These are phyloP conservation scores for Philhelius pedissequus DNA, from an alignment of 2,888 invertebrate genomes.

Conservation along the genomic window DNA sequence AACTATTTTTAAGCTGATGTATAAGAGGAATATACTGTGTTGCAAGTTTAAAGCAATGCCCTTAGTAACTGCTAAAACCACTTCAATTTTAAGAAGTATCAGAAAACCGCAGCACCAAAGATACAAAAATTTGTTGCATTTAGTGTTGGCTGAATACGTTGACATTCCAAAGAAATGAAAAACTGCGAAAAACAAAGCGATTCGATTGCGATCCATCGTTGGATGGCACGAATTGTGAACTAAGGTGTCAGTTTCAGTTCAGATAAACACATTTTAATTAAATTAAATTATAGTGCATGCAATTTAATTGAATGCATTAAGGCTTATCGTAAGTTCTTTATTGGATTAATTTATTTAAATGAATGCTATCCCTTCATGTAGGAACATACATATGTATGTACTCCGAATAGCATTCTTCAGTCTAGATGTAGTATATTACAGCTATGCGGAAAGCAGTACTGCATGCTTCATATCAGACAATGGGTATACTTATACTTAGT, in stretches of 20 bases:
- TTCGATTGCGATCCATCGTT: conserved; percentile 37
- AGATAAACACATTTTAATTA: not conserved
- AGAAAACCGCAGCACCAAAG: not conserved
- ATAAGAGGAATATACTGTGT: not conserved
- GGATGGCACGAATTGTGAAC: not conserved
- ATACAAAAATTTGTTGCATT: not conserved
- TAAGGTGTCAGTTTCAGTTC: not conserved
- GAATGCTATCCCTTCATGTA: not conserved
- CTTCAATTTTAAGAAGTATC: not conserved
- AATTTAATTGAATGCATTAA: not conserved
- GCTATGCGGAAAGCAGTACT: too few relatives aligned
- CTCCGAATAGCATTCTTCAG: too few relatives aligned
- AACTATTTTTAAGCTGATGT: not conserved
- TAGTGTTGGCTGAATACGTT: not conserved
- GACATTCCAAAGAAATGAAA: conserved; percentile 27
- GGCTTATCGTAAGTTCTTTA: not conserved
- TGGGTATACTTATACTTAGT: too few relatives aligned
- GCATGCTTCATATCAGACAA: too few relatives aligned
- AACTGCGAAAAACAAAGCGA: not conserved
- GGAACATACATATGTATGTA: too few relatives aligned
- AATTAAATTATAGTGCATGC: not conserved
- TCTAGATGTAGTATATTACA: too few relatives aligned
- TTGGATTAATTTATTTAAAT: not conserved
- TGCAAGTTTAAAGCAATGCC: not conserved
- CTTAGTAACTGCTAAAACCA: not conserved